These are phyloP conservation scores for Ylistrum balloti DNA, from an alignment of 1,140 invertebrate genomes.

Conservation along the genomic window DNA sequence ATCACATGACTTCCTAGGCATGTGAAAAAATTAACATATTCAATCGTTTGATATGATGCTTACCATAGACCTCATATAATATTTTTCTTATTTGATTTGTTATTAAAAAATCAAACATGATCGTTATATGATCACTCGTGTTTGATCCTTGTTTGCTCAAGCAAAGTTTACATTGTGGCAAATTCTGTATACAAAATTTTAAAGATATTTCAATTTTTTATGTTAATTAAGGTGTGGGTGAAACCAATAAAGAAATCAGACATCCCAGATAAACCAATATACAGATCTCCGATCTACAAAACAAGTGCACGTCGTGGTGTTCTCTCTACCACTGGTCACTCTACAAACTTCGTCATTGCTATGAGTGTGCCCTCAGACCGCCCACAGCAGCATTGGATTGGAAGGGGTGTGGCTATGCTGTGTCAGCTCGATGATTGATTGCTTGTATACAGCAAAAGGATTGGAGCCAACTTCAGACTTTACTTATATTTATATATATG, in stretches of 20 bases:
- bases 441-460: background rate
- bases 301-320: conserved; percentile 88
- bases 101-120: no score
- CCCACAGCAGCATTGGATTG: conserved; percentile 81
- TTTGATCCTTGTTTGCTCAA: no score
- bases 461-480: background rate
- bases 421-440: conserved; percentile 89
- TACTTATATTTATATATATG: background rate
- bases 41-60: no score
- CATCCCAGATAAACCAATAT: conserved; percentile 81
- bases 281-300: conserved; percentile 94
- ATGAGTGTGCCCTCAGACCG: conserved; percentile 80
- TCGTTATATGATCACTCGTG: no score
- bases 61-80: no score
- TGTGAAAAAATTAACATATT: no score
- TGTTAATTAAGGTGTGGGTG: conserved; percentile 77
- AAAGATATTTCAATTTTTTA: background rate
- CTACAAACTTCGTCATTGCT: conserved; percentile 82
- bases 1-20: no score
- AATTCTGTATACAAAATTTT: no score
- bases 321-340: conserved; percentile 82
- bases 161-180: no score
- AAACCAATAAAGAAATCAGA: conserved; percentile 79
- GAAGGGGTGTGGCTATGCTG: conserved; percentile 85
- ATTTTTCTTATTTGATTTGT: no score